Percentiles rank a stretch among this genome's conserved stretches.
Conservation (phyloP, 2,797 vertebrate species). For the Diplodus puntazzo region DNA sequence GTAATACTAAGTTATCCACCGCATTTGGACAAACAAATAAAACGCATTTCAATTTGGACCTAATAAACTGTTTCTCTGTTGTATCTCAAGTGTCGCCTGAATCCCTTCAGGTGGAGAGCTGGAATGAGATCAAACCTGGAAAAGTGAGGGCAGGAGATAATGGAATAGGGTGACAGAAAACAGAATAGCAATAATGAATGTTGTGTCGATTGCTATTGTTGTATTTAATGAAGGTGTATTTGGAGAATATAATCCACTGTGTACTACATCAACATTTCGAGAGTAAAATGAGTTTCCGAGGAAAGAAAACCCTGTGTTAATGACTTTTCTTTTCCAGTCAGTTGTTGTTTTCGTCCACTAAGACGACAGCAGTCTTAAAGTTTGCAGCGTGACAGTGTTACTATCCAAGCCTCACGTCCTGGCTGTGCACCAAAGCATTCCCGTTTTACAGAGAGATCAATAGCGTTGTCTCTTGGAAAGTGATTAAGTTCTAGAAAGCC, state of each 20-base stretch:
- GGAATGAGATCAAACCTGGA: slow-evolving; percentile 56
- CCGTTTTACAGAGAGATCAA: slow-evolving; percentile 82
- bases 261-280: slow-evolving; percentile 34
- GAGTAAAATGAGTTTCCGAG: slow-evolving; percentile 27
- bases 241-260: slow-evolving; percentile 24
- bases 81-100: slow-evolving; percentile 34
- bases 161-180: slow-evolving; percentile 50
- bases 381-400: slow-evolving; percentile 50
- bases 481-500: slow-evolving; percentile 77
- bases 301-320: slow-evolving; percentile 7
- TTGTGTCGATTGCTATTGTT: slow-evolving; percentile 23
- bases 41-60: slow-evolving; percentile 56
- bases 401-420: slow-evolving; percentile 49
- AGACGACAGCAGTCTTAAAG: slow-evolving; percentile 25
- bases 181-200: slow-evolving; percentile 41
- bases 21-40: slow-evolving; percentile 53
- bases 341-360: slow-evolving; percentile 29
- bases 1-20: slow-evolving; percentile 36
- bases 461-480: slow-evolving; percentile 81
- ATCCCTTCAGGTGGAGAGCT: slow-evolving; percentile 49
- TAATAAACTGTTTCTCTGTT: slow-evolving; percentile 42
- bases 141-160: slow-evolving; percentile 54
- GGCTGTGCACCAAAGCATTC: slow-evolving; percentile 76
- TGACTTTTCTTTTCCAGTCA: slow-evolving; percentile 19
- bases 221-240: slow-evolving; percentile 45